phyloP scores from a whole-genome alignment of 1,140 invertebrate genomes.

The Apocrypta bakeri region DNA sequence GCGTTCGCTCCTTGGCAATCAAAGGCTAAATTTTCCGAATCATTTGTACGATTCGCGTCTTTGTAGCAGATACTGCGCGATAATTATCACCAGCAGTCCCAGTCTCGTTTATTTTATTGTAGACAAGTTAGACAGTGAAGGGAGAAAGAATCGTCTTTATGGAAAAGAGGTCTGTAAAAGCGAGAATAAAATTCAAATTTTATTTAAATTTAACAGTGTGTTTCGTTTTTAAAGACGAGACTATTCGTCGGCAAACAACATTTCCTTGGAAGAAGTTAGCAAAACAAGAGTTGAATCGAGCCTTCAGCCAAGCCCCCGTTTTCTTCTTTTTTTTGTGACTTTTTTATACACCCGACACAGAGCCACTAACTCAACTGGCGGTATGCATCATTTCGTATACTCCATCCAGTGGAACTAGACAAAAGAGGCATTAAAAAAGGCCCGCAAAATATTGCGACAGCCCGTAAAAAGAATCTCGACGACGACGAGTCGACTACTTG shows the following conservation, averaged over 20 bases:
- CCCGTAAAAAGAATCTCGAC: background rate
- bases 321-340: background rate
- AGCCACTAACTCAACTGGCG: background rate
- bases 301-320: background rate
- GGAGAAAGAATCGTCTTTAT: no score
- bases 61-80: constrained; percentile 52
- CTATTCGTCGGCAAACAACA: background rate
- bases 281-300: background rate
- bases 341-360: background rate
- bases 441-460: constrained; percentile 41
- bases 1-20: constrained; percentile 51
- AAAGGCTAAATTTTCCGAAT: constrained; percentile 61
- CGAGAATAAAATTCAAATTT: no score
- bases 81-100: constrained; percentile 55
- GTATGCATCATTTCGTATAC: constrained; percentile 17
- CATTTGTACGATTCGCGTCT: constrained; percentile 61
- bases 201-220: no score
- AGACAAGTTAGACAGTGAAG: background rate
- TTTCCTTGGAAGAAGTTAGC: background rate
- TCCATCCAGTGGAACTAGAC: background rate
- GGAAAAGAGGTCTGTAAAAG: no score
- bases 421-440: constrained; percentile 36
- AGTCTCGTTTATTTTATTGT: constrained; percentile 31
- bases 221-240: background rate
- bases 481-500: background rate